Evolutionary conservation across 2,797 vertebrate species (phyloP), one percentile per base, ranked within the genome.

Genomic region (Huso huso): DNA sequence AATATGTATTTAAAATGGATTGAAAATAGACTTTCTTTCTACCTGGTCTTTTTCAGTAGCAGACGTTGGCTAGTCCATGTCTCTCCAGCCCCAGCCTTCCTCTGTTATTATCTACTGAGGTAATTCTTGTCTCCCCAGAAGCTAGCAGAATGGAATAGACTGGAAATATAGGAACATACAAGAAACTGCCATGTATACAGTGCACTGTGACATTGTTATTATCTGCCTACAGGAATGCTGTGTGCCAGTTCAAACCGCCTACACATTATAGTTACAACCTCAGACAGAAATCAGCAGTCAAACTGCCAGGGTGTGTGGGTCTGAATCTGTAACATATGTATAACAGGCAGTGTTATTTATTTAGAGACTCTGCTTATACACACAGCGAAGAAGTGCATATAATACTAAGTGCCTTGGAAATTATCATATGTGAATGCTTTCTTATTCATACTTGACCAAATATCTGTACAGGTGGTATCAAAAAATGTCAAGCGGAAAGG

Each of bases 181-280:
- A 37, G 23, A 72, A 73, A 78, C 70, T 66, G 74, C 72, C 72
- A 73, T 79, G 74, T 82, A 79, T 75, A 80, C 73, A 71, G 66
- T 69, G 55, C 13, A 68, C 78, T 80, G 74, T 72, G 65, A 57
- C 65, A 64, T 57, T 55, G 48, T 67, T 67, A 73, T 67, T 67
- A 73, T 83, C 81, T 82, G 84, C 66, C 78, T 78, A 78, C 83
- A 79, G 83, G 79, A 83, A 84, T 73, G 80, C 80, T 79, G 78
- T 65, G 68, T 81, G 81, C 80, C 86, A 79, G 82, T 86, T 81
- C 76, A 72, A 70, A 64, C 73, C 65, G 74, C 71, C 75, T 70
- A 70, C 75, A 72, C 78, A 74, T 76, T 76, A 72, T 37, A 11
- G 68, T 74, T 64, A 69, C 75, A 70, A 72, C 69, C 67, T 72